These are phyloP conservation scores for Psettodes erumei DNA, from an alignment of 2,113 vertebrate genomes.

Conservation along the genomic window DNA sequence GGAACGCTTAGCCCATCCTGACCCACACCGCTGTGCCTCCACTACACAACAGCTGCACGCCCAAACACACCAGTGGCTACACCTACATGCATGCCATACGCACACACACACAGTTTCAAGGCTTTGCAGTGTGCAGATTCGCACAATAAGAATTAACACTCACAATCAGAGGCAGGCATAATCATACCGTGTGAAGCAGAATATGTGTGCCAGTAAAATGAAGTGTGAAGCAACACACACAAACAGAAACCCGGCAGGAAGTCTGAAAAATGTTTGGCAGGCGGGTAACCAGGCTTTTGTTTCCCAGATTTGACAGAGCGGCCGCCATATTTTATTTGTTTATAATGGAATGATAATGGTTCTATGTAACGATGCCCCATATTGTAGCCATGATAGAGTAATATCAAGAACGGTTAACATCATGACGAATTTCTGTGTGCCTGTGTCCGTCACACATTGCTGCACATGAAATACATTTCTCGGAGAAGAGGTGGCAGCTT, in stretches of 20 bases:
- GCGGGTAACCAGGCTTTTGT: conserved; percentile 5
- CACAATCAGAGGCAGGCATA: conserved; percentile 33
- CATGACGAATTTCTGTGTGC: background rate
- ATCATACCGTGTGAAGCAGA: conserved; percentile 22
- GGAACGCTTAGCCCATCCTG: conserved; percentile 68
- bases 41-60: conserved; percentile 54
- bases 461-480: background rate
- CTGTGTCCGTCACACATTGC: background rate
- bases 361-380: conserved; percentile 30
- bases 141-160: conserved; percentile 27
- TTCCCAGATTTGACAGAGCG: conserved; percentile 32
- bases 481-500: background rate
- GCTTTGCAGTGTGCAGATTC: conserved; percentile 38
- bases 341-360: conserved; percentile 35
- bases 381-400: conserved; percentile 15
- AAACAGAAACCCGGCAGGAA: conserved; percentile 5
- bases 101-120: conserved; percentile 33
- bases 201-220: conserved; percentile 24
- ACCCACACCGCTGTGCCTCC: conserved; percentile 49
- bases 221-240: conserved; percentile 17
- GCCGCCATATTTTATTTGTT: conserved; percentile 45
- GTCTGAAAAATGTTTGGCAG: conserved; percentile 32
- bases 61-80: background rate
- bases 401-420: conserved; percentile 6
- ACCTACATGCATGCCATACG: conserved; percentile 12